phyloP scores from a whole-genome alignment of 64 coral and sea anemone species.

The Hydrozoanthus tunicans region DNA sequence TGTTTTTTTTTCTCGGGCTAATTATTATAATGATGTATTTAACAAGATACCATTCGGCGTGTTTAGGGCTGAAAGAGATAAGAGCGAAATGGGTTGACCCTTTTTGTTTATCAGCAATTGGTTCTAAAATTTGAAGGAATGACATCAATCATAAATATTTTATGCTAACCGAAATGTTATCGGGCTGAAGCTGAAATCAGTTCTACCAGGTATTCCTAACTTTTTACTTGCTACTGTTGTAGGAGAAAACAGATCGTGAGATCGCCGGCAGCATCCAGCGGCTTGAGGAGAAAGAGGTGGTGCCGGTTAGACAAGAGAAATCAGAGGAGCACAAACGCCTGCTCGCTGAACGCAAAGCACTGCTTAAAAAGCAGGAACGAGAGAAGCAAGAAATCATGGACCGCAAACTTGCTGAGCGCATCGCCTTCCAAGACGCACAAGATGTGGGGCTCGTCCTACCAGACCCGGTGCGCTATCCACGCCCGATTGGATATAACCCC shows the following conservation, averaged over 20 bases:
- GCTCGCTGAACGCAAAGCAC: constrained; percentile 39
- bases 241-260: constrained; percentile 42
- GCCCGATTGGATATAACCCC: constrained; percentile 54
- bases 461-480: constrained; percentile 12
- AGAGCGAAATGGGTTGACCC: no score
- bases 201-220: no score
- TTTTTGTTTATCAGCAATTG: no score
- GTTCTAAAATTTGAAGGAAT: no score
- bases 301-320: constrained; percentile 2
- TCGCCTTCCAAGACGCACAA: constrained; percentile 45
- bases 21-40: no score
- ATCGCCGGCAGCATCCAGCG: constrained; percentile 5
- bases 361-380: constrained; percentile 38
- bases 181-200: no score
- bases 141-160: no score
- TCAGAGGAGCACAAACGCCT: constrained; percentile 14
- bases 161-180: no score
- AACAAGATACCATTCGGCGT: no score
- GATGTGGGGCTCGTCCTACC: constrained; percentile 35
- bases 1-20: no score
- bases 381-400: constrained; percentile 34
- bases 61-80: no score
- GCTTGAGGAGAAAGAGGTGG: constrained; percentile 9
- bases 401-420: constrained; percentile 39
- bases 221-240: not conserved